Evolutionary conservation across 2,888 invertebrate genomes (phyloP), one percentile per base, ranked within the genome.

Genomic region (Macrophya alboannulata): DNA sequence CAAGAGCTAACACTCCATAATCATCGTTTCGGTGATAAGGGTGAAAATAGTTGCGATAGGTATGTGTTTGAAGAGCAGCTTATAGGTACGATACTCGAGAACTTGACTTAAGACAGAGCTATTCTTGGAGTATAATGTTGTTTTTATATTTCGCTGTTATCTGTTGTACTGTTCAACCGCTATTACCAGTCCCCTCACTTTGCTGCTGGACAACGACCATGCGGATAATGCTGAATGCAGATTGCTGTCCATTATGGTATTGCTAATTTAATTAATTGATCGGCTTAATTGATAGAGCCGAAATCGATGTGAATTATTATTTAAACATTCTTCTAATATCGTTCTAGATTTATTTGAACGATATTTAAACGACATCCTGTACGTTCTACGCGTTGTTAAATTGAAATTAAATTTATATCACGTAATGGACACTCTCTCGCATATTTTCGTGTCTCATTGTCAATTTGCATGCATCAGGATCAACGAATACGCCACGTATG

Each of bases 381-480:
- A 25, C 17, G 17, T 37, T 68, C 4, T 37, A 68, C 68, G 17
- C 62, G 62, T 62, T 62, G 62, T 12, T 37, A 10, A 37, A 37
- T 31, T 37, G 37, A 68, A 37, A 37, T 12, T 4, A 21, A 55
- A 81, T 62, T 17, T 62, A 62, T n/a, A 40, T 62, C 81, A 81
- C 81, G 81, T 81, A 37, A 10, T 10, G 4, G 37, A 77, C 15
- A 37, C n/a, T 51, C 31, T 8, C 17, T 62, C 12, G 81, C 59
- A 81, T 81, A 81, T 81, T 81, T 65, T 48, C 81, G 25, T 81
- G 45, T 45, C 40, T 59, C n/a, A 8, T 55, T 8, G 55, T 55
- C 77, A 51, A 77, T 77, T 77, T 77, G 77, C 55, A 77, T 77
- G 25, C 45, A 85, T 85, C 31, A 82, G 71, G 74, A 62, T 8